Evolutionary conservation across 2,888 invertebrate genomes (phyloP), one percentile per base, ranked within the genome.

Genomic region (Drosophila siamana): DNA sequence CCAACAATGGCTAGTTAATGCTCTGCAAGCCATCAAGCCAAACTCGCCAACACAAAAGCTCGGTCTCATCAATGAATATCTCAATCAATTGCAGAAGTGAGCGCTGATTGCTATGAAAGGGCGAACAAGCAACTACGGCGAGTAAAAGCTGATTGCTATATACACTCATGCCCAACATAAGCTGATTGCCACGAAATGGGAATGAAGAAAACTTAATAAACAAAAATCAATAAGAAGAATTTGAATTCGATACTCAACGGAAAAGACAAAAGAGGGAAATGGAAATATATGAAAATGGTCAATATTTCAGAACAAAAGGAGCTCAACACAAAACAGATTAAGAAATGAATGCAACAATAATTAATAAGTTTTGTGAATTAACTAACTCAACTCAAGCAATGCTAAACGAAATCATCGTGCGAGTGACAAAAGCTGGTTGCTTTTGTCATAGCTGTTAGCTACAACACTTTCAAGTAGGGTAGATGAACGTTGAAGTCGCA

Each of bases 1-100:
- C n/a, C 22, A 8, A 44, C 40, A 38, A n/a, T 30, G 56, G 41
- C 56, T 33, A 4, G 2, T 11, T 7, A 40, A 74, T 76, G 55
- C 71, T 19, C 54, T 54, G 16, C 11, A 28, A 5, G 15, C 8
- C 15, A 38, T 7, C 7, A 13, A n/a, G 33, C n/a, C 33, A 33
- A 33, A 33, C 8, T 9, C 9, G 11, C 33, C 3, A 11, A 33
- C 11, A 46, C 15, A 40, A 40, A 41, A 57, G 30, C 28, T 56
- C 26, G 4, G 9, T 11, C 30, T 33, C 16, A 11, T 47, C 2
- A 16, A 13, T 38, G 15, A n/a, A 5, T 11, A 6, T 11, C 47
- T 9, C 9, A 13, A 24, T 13, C 8, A 30, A 30, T 2, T 9
- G 28, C 28, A 8, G 1, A 13, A 44, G 13, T 19, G 7, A 16